Percentiles rank a stretch among this genome's conserved stretches.
These are phyloP conservation scores for Cheilosia variabilis DNA, from an alignment of 2,888 invertebrate species.

Conservation along the genomic window DNA sequence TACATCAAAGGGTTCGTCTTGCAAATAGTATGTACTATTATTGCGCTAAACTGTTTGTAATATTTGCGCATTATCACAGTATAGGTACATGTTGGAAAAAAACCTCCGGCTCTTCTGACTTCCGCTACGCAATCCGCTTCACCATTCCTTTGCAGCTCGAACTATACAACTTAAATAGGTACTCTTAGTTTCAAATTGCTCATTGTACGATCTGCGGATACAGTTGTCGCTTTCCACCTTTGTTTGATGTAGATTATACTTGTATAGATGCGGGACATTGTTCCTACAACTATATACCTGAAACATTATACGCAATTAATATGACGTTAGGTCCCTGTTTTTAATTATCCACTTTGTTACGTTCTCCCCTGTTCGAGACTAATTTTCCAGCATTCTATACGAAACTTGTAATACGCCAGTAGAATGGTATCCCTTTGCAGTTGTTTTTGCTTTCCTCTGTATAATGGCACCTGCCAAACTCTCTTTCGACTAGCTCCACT, in stretches of 20 bases:
- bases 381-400: not conserved
- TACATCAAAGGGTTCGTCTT: no score
- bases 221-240: no score
- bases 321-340: not conserved
- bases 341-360: slow-evolving; percentile 12
- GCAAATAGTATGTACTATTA: no score
- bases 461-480: not conserved
- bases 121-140: no score
- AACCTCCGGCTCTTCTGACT: no score
- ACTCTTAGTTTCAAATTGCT: no score
- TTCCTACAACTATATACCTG: not conserved
- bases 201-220: no score
- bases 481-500: not conserved
- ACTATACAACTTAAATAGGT: no score
- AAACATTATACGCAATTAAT: slow-evolving; percentile 15
- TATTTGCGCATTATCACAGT: no score
- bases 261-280: not conserved
- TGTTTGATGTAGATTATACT: not conserved
- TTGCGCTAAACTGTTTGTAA: no score
- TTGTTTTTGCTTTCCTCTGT: slow-evolving; percentile 4
- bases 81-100: no score
- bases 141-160: no score
- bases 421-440: not conserved
- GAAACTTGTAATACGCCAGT: not conserved
- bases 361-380: not conserved